Evolutionary conservation across 1,140 invertebrate species (phyloP).

Genomic region (Heliconius congener): DNA sequence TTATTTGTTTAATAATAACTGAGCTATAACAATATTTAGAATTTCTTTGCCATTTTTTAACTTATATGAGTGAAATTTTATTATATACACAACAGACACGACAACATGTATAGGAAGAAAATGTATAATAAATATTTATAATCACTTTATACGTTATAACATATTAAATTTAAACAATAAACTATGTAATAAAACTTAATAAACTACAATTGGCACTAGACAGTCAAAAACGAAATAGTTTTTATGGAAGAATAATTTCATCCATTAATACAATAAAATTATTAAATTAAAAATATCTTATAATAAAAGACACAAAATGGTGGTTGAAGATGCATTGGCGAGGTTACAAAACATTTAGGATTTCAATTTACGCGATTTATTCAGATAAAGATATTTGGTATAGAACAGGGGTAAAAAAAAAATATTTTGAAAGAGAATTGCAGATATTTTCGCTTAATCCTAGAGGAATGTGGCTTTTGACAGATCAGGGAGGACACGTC

Average conservation of each 20-base stretch:
- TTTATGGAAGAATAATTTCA: slow-evolving; percentile 1
- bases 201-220: slow-evolving; percentile 9
- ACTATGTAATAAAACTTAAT: not conserved
- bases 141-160: not conserved
- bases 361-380: not conserved
- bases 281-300: not conserved
- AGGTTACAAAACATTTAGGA: not conserved
- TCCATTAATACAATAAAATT: not conserved
- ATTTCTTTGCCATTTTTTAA: slow-evolving; percentile 21
- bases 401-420: not conserved
- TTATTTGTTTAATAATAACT: slow-evolving; percentile 14
- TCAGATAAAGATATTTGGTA: not conserved
- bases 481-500: slow-evolving; percentile 45
- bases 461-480: slow-evolving; percentile 74
- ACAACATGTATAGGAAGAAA: slow-evolving; percentile 5
- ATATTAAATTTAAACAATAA: not conserved
- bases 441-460: slow-evolving; percentile 55
- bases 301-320: slow-evolving; percentile 1
- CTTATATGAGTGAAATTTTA: slow-evolving; percentile 23
- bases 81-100: slow-evolving; percentile 17
- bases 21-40: slow-evolving; percentile 17
- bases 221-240: slow-evolving; percentile 2
- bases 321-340: slow-evolving; percentile 1
- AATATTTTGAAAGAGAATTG: not conserved
- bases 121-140: slow-evolving; percentile 3